phyloP scores from a whole-genome alignment of 2,797 vertebrate species.

The Danionella dracula region DNA sequence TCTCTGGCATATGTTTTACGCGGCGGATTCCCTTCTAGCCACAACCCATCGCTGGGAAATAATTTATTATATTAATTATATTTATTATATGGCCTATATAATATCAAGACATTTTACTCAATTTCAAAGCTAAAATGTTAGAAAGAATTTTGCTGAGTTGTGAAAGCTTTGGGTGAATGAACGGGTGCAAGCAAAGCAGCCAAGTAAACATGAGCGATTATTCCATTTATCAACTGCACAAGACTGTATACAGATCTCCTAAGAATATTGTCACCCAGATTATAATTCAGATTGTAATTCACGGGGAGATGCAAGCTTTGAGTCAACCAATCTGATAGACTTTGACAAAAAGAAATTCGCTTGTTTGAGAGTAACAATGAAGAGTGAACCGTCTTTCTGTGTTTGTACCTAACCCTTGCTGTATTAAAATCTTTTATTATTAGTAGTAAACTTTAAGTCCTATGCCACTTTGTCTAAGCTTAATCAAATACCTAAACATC shows the following conservation, averaged over 20 bases:
- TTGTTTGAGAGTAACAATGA: constrained; percentile 1
- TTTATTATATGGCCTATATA: no score
- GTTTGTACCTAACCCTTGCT: constrained; percentile 3
- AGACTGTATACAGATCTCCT: background rate
- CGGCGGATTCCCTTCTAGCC: no score
- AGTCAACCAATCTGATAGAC: background rate
- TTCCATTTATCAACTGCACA: background rate
- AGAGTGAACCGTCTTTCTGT: constrained; percentile 5
- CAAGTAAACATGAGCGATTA: background rate
- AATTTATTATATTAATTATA: no score
- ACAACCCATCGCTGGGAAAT: no score
- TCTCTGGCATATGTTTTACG: no score
- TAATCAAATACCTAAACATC: constrained; percentile 29
- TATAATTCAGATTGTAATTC: background rate
- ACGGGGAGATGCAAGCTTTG: background rate
- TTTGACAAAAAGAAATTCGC: background rate
- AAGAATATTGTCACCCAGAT: no score
- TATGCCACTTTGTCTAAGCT: constrained; percentile 1
- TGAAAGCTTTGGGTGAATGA: no score
- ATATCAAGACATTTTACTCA: no score
- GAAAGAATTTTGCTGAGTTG: no score
- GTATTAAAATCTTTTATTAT: constrained; percentile 12
- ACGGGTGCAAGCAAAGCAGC: no score
- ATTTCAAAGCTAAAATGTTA: no score
- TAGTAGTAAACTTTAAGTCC: constrained; percentile 22